Evolutionary conservation across 2,113 vertebrate genomes (phyloP).

Genomic region (Eretmochelys imbricata): DNA sequence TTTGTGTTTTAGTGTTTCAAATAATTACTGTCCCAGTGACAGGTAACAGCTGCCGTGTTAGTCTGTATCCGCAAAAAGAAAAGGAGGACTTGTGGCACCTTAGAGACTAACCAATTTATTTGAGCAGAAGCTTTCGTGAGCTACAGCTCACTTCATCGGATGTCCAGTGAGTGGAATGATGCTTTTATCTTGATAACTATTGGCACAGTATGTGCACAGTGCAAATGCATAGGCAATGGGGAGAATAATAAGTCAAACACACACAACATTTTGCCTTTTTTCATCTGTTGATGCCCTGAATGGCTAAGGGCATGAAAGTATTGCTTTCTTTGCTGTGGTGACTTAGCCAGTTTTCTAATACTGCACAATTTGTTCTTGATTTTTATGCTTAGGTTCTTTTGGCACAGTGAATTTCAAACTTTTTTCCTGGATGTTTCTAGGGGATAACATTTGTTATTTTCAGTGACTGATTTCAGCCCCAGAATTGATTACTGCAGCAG

Average conservation of each 20-base stretch:
- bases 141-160: too few species aligned
- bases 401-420: constrained; percentile 16
- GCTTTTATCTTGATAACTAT: constrained; percentile 5
- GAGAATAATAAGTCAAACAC: neutral
- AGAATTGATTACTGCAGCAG: neutral
- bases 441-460: constrained; percentile 47
- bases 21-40: neutral
- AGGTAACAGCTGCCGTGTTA: too few species aligned
- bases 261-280: constrained; percentile 10
- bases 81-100: too few species aligned
- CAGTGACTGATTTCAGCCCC: constrained; percentile 39
- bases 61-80: too few species aligned
- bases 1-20: neutral
- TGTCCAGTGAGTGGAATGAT: neutral
- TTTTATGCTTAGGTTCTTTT: constrained; percentile 50
- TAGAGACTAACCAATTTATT: too few species aligned
- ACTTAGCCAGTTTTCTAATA: constrained; percentile 19
- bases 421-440: constrained; percentile 37
- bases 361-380: neutral
- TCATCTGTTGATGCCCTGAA: constrained; percentile 31
- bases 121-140: too few species aligned
- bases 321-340: neutral
- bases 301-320: constrained; percentile 8
- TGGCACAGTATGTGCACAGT: neutral
- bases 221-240: neutral